Base-by-base conservation (phyloP, 2,888 invertebrate species). In the Hoplodrina ambigua region DNA sequence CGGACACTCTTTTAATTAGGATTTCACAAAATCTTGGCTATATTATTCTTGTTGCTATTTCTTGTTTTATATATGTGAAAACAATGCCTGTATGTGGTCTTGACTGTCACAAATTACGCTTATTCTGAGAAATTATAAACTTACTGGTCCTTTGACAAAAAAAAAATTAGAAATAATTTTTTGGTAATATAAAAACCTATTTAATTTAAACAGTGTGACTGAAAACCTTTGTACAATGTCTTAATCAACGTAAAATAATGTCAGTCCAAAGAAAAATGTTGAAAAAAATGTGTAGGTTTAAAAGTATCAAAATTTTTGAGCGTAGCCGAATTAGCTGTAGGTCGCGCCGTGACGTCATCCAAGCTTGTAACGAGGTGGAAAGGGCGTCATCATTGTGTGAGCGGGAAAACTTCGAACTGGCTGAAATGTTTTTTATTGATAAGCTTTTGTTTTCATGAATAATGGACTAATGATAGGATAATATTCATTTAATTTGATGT, bases 391-490 rank as follows among this genome's bases (percentile, higher is more conserved):
- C 64, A 63, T 15, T 44, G 49, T 60, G 54, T 58, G 55, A 52
- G 49, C 54, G 20, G 20, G 69, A 71, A 81, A 79, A 76, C 70
- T 76, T 69, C 2, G 73, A 58, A 81, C 81, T 54, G 46, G 30
- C 3, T n/a, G 11, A 3, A 13, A 19, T 37, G 17, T 57, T 54
- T 25, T n/a, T 49, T 52, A 37, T 13, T 46, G n/a, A 46, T 46
- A 61, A 33, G 8, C 1, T 15, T 5, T 1, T 37, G 19, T 20
- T 53, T 50, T 46, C 13, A 11, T n/a, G 10, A 13, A 17, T 46
- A 46, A 46, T 3, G 10, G n/a, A 10, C 7, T 20, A 64, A 46
- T 67, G 0, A 19, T 20, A 19, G 19, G 5, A 13, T 20, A 2
- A 20, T 41, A 11, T 41, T 41, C 10, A 53, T 7, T 17, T 11